Base-by-base conservation (phyloP, 1,140 invertebrate species). In the Ostrea edulis region DNA sequence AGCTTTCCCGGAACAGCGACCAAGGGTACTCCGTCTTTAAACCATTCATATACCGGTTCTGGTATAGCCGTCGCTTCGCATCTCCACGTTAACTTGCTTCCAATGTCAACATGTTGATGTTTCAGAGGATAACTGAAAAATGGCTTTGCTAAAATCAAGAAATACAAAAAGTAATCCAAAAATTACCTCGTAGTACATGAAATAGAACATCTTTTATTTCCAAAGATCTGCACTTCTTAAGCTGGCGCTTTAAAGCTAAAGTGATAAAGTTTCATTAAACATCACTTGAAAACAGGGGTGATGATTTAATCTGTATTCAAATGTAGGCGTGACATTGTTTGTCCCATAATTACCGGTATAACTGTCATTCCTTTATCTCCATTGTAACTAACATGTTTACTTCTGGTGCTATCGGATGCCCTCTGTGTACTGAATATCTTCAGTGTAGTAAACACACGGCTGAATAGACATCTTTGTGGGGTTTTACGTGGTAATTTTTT, bases 41-140 rank as follows among this genome's bases (percentile, higher is more conserved):
- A 97, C 98, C 98, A 99, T 84, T 96, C 97, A 93, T 99, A 99
- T 90, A 96, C 98, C 0, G 98, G 98, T 54, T 97, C 96, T 29
- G 98, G 98, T 92, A 98, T 98, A 20, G 98, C 98, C 95, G 98
- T 98, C 0, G 98, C 98, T 96, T 99, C 98, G 95, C 98, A 99
- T 54, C 97, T 98, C 97, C 98, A 99, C 0, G 97, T 97, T 4
- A 99, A 94, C 91, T 98, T 97, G 87, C 96, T 96, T 29, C 93
- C 95, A 90, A 97, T 97, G 93, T 99, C 98, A 93, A 98, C 96
- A 92, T 99, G 97, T 94, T 98, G 97, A 94, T 99, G 97, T 22
- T 96, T 95, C 0, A 99, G 94, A 0, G 97, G 97, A 90, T 98
- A 98, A 0, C 98, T 98, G 93, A 99, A 99, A 93, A 97, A 97